Conservation (phyloP, 2,797 vertebrate genomes). For the Mus minutoides region DNA sequence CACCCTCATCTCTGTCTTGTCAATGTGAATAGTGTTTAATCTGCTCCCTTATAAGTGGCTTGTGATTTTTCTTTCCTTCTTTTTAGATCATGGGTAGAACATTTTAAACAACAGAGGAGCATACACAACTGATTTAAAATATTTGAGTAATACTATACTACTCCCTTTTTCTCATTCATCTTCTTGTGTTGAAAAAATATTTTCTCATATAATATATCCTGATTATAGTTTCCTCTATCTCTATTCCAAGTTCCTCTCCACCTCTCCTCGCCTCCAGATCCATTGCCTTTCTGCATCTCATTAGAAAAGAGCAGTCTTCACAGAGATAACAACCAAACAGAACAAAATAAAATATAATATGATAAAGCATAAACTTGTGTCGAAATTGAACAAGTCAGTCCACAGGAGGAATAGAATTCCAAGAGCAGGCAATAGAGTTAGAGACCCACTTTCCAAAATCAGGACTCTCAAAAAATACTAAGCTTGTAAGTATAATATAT, state of each 20-base stretch:
- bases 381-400: not conserved
- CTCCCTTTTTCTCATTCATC: not conserved
- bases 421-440: not conserved
- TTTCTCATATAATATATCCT: not conserved
- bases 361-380: not conserved
- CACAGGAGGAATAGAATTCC: not conserved
- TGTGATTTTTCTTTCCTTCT: conserved; percentile 21
- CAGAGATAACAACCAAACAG: not conserved
- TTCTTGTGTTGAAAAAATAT: not conserved
- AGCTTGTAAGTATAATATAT: not conserved
- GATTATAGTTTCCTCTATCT: not conserved
- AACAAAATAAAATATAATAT: not conserved
- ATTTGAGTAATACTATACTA: not conserved
- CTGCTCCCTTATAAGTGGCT: conserved; percentile 39
- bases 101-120: not conserved
- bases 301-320: not conserved
- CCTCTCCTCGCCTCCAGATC: not conserved
- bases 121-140: not conserved
- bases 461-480: not conserved
- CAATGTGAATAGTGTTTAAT: conserved; percentile 39
- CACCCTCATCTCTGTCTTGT: not conserved
- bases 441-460: not conserved
- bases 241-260: not conserved
- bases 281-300: not conserved
- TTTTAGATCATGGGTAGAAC: not conserved